Percentiles rank a stretch among this genome's conserved stretches.
Conservation (phyloP, 2,888 invertebrate species). For the Thymelicus lineola region DNA sequence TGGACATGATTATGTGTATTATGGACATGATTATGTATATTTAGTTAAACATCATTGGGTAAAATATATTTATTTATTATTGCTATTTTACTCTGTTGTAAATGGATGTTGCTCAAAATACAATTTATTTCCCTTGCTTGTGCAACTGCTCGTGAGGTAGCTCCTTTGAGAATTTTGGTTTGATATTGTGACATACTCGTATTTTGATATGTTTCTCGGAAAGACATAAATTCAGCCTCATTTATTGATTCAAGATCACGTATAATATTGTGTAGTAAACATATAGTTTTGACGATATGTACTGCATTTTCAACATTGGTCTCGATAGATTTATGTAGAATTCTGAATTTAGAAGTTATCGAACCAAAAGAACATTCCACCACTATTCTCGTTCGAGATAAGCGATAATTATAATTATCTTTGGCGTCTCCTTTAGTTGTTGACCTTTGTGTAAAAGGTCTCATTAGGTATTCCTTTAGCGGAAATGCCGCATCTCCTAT, state of each 20-base stretch:
- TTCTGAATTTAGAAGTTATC: conserved; percentile 45
- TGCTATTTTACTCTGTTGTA: conserved; percentile 1
- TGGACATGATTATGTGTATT: neutral
- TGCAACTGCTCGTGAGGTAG: conserved; percentile 44
- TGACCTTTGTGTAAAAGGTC: conserved; percentile 35
- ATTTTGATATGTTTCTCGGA: conserved; percentile 38
- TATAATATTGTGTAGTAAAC: conserved; percentile 45
- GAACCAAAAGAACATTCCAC: conserved; percentile 46
- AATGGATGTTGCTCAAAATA: conserved; percentile 16
- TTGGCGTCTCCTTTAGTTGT: conserved; percentile 40
- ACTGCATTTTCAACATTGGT: conserved; percentile 43
- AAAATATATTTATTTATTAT: conserved; percentile 17
- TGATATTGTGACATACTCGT: conserved; percentile 38
- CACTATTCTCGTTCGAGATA: conserved; percentile 44
- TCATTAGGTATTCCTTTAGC: conserved; percentile 42
- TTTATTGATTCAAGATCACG: conserved; percentile 41
- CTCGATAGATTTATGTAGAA: conserved; percentile 45
- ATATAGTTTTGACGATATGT: conserved; percentile 45
- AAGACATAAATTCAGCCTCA: conserved; percentile 32
- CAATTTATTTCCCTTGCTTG: conserved; percentile 40
- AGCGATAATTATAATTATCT: conserved; percentile 44
- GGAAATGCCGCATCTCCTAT: conserved; percentile 32
- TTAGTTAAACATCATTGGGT: no score
- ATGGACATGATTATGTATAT: no score
- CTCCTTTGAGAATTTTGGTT: conserved; percentile 41